Percentiles rank a stretch among this genome's conserved stretches.
These are phyloP conservation scores for Bacillus rossius DNA, from an alignment of 1,140 invertebrate genomes.

Conservation along the genomic window DNA sequence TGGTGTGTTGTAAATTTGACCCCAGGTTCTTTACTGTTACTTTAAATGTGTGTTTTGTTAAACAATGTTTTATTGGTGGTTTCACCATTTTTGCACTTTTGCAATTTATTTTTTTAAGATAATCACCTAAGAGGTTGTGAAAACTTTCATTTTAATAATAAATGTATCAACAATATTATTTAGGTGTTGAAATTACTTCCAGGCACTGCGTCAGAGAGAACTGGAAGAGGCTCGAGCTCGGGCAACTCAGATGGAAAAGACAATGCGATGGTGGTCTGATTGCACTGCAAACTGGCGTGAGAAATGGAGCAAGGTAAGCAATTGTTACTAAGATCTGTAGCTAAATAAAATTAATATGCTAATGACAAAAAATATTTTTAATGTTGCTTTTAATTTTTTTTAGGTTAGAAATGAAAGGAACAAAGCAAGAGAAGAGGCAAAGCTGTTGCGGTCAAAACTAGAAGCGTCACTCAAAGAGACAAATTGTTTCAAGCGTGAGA, in stretches of 20 bases:
- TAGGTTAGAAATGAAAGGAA: constrained; percentile 76
- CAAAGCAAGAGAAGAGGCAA: constrained; percentile 80
- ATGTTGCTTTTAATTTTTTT: constrained; percentile 17
- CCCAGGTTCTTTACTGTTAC: too few species aligned
- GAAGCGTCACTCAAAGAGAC: constrained; percentile 74
- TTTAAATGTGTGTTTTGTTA: too few species aligned
- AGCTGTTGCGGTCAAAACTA: constrained; percentile 71
- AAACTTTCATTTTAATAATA: too few species aligned
- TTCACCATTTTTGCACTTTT: too few species aligned
- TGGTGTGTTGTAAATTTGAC: too few species aligned
- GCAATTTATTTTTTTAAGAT: too few species aligned
- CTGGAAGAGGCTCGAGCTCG: constrained; percentile 85
- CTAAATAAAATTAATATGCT: too few species aligned
- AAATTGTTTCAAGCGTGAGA: constrained; percentile 67
- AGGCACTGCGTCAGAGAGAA: constrained; percentile 69
- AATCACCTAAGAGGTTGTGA: too few species aligned
- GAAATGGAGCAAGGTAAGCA: constrained; percentile 87
- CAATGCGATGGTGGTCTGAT: constrained; percentile 96
- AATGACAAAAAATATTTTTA: too few species aligned
- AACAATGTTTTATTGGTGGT: too few species aligned
- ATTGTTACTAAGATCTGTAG: not conserved
- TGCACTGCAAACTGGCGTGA: constrained; percentile 89
- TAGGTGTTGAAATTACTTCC: too few species aligned
- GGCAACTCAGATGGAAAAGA: constrained; percentile 97
- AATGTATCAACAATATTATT: too few species aligned